These are phyloP conservation scores for Mesaphorura yosii DNA, from an alignment of 1,140 invertebrate genomes.

Conservation along the genomic window DNA sequence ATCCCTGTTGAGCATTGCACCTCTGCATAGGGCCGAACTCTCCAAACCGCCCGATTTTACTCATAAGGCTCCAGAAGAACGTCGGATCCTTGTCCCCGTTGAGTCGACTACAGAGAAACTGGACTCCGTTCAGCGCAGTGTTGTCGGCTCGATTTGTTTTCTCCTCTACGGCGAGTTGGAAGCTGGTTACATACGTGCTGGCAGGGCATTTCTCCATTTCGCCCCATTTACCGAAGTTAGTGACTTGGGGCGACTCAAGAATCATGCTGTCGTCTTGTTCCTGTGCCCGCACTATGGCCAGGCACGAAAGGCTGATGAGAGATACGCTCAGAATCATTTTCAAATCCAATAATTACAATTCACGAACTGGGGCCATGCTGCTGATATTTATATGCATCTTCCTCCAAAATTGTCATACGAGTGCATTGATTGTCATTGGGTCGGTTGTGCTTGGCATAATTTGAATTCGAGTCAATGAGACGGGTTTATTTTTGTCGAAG, in stretches of 20 bases:
- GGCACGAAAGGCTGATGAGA: neutral
- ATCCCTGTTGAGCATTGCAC: neutral
- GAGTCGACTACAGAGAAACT: constrained; percentile 21
- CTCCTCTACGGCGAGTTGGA: constrained; percentile 16
- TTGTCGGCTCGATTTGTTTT: constrained; percentile 7
- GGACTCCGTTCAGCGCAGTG: constrained; percentile 23
- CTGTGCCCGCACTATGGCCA: neutral
- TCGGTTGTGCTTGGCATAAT: too few relatives aligned
- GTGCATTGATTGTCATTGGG: too few relatives aligned
- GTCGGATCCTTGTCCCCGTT: neutral
- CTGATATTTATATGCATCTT: too few relatives aligned
- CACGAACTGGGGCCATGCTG: too few relatives aligned
- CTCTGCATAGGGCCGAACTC: neutral
- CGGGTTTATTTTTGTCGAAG: too few relatives aligned
- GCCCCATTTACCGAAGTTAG: constrained; percentile 14
- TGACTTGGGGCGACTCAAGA: constrained; percentile 8
- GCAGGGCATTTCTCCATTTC: constrained; percentile 8
- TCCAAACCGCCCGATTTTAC: constrained; percentile 13
- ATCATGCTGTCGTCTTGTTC: neutral
- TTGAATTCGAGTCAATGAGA: too few relatives aligned
- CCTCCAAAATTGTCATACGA: too few relatives aligned
- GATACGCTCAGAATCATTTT: neutral
- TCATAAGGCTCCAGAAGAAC: constrained; percentile 1
- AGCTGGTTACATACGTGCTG: constrained; percentile 9
- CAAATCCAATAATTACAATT: too few relatives aligned